Conservation (phyloP, 1,140 invertebrate genomes). For the Melipona quadrifasciata region DNA sequence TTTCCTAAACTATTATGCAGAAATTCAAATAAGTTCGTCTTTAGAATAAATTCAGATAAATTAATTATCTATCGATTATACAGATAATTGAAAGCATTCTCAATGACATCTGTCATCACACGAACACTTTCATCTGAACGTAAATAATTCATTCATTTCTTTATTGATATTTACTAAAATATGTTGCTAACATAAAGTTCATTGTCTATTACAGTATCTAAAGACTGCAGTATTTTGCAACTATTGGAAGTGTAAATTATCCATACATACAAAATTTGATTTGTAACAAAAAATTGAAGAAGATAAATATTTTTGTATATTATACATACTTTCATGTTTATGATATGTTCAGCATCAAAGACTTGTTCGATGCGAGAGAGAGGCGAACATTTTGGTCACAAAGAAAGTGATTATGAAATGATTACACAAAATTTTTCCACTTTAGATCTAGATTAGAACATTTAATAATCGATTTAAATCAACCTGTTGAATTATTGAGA, state of each 20-base stretch:
- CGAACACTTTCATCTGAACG: conserved; percentile 43
- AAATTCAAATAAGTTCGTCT: neutral
- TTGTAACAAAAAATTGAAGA: conserved; percentile 13
- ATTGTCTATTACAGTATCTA: conserved; percentile 43
- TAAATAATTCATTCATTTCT: conserved; percentile 33
- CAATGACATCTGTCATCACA: conserved; percentile 49
- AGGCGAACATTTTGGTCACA: conserved; percentile 92
- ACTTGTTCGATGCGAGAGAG: conserved; percentile 95
- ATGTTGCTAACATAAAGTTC: neutral
- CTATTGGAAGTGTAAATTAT: conserved; percentile 34
- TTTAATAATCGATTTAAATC: conserved; percentile 96
- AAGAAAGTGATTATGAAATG: conserved; percentile 91
- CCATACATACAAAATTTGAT: conserved; percentile 20
- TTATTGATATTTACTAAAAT: neutral
- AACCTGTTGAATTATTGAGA: conserved; percentile 91
- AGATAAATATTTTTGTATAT: conserved; percentile 33
- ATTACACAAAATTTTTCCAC: conserved; percentile 94
- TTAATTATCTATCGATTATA: no score
- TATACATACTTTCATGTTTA: conserved; percentile 90
- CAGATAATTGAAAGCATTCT: neutral
- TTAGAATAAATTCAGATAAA: no score
- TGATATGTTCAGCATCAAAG: conserved; percentile 92
- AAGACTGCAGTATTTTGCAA: conserved; percentile 31
- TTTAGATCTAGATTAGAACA: conserved; percentile 96
- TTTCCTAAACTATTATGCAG: neutral